These are phyloP conservation scores for Dryoscopus gambensis DNA, from an alignment of 2,113 vertebrate genomes.

Conservation along the genomic window DNA sequence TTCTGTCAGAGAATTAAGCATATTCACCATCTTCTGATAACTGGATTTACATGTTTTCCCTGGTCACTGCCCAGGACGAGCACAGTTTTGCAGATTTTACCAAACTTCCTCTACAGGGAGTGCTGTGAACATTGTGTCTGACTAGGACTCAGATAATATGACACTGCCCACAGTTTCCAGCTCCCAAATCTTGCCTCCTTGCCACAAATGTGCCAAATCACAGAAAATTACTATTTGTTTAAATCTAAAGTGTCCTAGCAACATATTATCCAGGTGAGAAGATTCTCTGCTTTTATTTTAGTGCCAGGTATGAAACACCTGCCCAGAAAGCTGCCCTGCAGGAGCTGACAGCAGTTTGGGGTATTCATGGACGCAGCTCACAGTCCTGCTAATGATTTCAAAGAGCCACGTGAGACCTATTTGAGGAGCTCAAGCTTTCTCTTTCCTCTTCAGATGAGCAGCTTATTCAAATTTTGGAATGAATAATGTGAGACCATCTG, in stretches of 20 bases:
- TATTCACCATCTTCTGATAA: not conserved
- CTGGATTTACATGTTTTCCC: not conserved
- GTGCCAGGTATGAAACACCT: not conserved
- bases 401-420: not conserved
- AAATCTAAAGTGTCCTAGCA: not conserved
- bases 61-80: not conserved
- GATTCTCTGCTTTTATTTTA: not conserved
- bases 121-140: not conserved
- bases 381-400: not conserved
- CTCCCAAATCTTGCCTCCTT: not conserved
- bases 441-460: not conserved
- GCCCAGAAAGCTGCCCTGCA: not conserved
- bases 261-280: not conserved
- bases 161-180: not conserved
- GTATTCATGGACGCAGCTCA: not conserved
- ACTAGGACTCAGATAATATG: not conserved
- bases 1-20: not conserved
- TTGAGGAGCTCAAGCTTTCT: not conserved
- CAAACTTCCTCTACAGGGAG: not conserved
- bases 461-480: slow-evolving; percentile 27
- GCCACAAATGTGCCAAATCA: not conserved
- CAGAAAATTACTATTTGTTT: not conserved
- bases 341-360: not conserved
- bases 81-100: not conserved
- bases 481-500: slow-evolving; percentile 40